phyloP scores from a whole-genome alignment of 2,888 invertebrate species.

The Nipponacmea schrenckii region DNA sequence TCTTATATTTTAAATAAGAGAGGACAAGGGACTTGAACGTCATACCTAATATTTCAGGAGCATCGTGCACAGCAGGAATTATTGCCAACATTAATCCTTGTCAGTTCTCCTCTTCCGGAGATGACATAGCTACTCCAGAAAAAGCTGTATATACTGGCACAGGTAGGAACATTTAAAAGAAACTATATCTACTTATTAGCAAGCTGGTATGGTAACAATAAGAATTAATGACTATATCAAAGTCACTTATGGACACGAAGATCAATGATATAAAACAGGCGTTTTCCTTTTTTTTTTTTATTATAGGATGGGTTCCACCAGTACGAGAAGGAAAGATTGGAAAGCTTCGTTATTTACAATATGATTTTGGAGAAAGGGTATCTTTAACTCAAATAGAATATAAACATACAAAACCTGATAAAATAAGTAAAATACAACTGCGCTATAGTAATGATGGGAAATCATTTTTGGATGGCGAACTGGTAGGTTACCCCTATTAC shows the following conservation, averaged over 20 bases:
- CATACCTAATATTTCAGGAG: not conserved
- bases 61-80: not conserved
- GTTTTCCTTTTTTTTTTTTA: not conserved
- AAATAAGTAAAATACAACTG: constrained; percentile 36
- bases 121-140: not conserved
- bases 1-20: no score
- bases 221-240: no score
- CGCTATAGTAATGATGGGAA: constrained; percentile 52
- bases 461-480: constrained; percentile 39
- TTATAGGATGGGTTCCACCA: constrained; percentile 50
- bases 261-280: no score
- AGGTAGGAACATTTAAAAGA: no score
- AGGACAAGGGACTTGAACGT: no score
- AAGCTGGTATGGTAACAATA: no score
- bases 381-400: constrained; percentile 40
- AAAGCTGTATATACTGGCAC: not conserved
- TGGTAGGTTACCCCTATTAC: no score
- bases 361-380: constrained; percentile 52
- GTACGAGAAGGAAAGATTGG: constrained; percentile 38
- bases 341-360: constrained; percentile 44
- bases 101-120: not conserved
- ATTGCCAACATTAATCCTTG: not conserved
- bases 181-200: no score
- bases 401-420: constrained; percentile 30
- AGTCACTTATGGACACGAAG: no score